A percentile compares a stretch with the other conserved stretches of the same genome.
These are phyloP conservation scores for Panorpa germanica DNA, from an alignment of 2,888 invertebrate genomes.

Conservation along the genomic window DNA sequence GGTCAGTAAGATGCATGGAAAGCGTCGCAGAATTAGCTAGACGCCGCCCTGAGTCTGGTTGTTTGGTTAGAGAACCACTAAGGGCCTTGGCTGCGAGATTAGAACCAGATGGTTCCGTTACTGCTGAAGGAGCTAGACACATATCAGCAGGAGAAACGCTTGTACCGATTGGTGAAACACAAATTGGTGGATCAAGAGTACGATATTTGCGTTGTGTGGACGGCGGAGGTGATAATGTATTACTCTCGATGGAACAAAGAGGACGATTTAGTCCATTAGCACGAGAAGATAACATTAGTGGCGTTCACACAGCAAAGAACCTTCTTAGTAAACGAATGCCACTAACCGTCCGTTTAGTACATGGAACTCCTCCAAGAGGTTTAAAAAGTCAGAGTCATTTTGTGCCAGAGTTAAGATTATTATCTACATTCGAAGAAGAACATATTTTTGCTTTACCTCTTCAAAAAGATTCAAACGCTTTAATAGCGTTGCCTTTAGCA, in stretches of 20 bases:
- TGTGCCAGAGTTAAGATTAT: conserved; percentile 63
- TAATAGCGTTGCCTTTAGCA: conserved; percentile 68
- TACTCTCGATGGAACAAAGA: conserved; percentile 69
- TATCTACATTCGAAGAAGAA: conserved; percentile 74
- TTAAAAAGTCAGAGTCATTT: conserved; percentile 66
- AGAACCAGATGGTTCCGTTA: conserved; percentile 39
- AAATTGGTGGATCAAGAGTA: conserved; percentile 44
- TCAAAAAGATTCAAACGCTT: conserved; percentile 56
- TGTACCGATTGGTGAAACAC: conserved; percentile 54
- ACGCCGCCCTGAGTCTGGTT: conserved; percentile 52
- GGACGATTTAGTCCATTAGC: conserved; percentile 86
- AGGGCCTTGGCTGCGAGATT: conserved; percentile 44
- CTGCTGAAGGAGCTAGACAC: conserved; percentile 49
- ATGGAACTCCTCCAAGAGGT: conserved; percentile 73
- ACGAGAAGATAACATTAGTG: conserved; percentile 83
- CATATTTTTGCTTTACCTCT: conserved; percentile 68
- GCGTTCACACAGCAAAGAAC: conserved; percentile 82
- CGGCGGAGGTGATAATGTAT: conserved; percentile 62
- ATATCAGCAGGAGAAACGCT: conserved; percentile 71
- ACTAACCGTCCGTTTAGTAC: conserved; percentile 77
- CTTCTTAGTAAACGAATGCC: conserved; percentile 79
- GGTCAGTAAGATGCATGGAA: conserved; percentile 77
- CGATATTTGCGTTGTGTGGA: conserved; percentile 78
- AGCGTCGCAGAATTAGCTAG: conserved; percentile 69
- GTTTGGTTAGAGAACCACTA: conserved; percentile 61